Base-by-base conservation (phyloP, 92 coral and sea anemone species). In the Zoanthus sociatus region DNA sequence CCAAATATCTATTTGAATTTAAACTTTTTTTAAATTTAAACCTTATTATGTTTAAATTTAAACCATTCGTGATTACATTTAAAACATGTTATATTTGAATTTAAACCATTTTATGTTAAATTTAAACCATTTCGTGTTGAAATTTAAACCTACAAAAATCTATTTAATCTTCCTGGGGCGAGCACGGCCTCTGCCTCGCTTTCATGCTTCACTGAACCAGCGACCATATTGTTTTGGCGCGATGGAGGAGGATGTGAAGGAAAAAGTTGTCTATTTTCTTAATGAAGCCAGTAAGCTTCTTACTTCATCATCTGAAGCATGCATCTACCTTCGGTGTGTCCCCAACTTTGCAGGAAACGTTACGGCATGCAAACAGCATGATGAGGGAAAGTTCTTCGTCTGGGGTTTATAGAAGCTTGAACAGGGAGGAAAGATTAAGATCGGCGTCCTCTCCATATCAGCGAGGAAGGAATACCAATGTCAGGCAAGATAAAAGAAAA, bases 321-420 rank as follows among this genome's bases (percentile, higher is more conserved):
- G 26, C 26, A 26, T 26, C 84, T 67, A 67, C 72, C 72, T 67
- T 32, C 72, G 72, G 72, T 67, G 31, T 67, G 72, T 54, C 61
- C 61, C 61, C 61, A 14, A 55, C 83, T n/a, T 61, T 87, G 64
- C 83, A 84, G 73, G 93, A 87, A 42, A 87, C 90, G 5, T 79
- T 87, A 16, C 45, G 48, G 55, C 47, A 88, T 56, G 94, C 94
- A 3, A 56, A 69, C 30, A 71, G 71, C 77, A 84, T 91, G 89
- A 64, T 84, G 17, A 18, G 86, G 11, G 91, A 84, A 68, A 88
- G 94, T 61, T 69, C 79, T 2, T 91, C 94, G 5, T 68, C 94
- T 58, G 87, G 94, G 10, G 67, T 84, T 14, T 84, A 60, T 67
- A 78, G 92, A 48, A 71, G 87, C 61, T 55, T 55, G 61, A 55